Base-by-base conservation (phyloP, 2,888 invertebrate species). In the Acronicta psi region DNA sequence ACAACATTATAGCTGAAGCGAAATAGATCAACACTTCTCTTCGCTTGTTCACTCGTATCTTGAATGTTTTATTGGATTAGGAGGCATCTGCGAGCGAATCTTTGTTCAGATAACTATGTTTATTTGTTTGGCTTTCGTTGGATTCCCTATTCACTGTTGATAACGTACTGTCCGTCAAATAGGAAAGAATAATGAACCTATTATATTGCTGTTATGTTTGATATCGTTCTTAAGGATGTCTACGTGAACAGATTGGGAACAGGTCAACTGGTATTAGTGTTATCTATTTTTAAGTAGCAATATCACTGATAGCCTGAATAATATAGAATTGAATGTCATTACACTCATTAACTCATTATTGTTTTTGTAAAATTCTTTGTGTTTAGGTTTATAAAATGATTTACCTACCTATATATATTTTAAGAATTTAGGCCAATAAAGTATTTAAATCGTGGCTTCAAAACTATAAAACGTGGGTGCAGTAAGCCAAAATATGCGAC, bases 391-490 rank as follows among this genome's bases (percentile, higher is more conserved):
- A n/a, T 34, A 13, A n/a, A n/a, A n/a, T n/a, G n/a, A n/a, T n/a
- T n/a, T n/a, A n/a, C n/a, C n/a, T n/a, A n/a, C n/a, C n/a, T n/a
- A n/a, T n/a, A n/a, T n/a, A n/a, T n/a, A n/a, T 66, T 57, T 56
- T 31, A 29, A 46, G 0, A 67, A 62, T 57, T 46, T 54, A 44
- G 14, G 41, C 23, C 25, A 31, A 23, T 56, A 29, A 49, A 41
- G n/a, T 25, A 54, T 8, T 43, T 14, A 47, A 34, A 38, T 20
- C 36, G 16, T 51, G 17, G 46, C 3, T 53, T 47, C 43, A 34
- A 47, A 68, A 63, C 62, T 59, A 63, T 59, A 63, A 11, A 45
- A 70, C 61, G 72, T 72, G 69, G 72, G 65, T 69, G 73, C 59
- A 62, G 43, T 46, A 53, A 43, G 44, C 59, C 41, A 63, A 58